Evolutionary conservation across 2,888 invertebrate species (phyloP).

Genomic region (Nomada hirtipes): DNA sequence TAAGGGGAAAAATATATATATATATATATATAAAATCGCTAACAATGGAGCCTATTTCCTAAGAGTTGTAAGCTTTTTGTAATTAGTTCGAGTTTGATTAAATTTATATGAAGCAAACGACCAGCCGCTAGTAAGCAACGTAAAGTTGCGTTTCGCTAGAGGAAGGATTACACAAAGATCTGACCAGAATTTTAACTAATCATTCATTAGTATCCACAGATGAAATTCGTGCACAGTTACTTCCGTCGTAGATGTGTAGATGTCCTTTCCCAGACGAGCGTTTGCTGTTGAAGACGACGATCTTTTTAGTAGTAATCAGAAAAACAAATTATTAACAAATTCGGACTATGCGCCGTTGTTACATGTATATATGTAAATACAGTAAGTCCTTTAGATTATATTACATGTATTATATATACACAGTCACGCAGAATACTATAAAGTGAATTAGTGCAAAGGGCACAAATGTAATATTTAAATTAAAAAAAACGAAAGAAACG

Average conservation of each 20-base stretch:
- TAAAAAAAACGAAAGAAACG: constrained; percentile 74
- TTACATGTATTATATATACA: constrained; percentile 81
- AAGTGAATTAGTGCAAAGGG: constrained; percentile 81
- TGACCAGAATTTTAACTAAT: constrained; percentile 67
- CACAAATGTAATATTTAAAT: constrained; percentile 84
- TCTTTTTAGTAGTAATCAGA: constrained; percentile 61
- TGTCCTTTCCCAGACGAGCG: constrained; percentile 52
- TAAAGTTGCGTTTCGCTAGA: constrained; percentile 30
- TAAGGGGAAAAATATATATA: constrained; percentile 17
- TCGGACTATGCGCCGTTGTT: constrained; percentile 78
- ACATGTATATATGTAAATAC: constrained; percentile 84
- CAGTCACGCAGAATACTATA: constrained; percentile 77
- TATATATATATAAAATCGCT: constrained; percentile 39
- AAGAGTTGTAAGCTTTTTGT: constrained; percentile 73
- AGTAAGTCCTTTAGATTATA: constrained; percentile 82
- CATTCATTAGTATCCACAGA: constrained; percentile 52
- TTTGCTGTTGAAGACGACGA: constrained; percentile 59
- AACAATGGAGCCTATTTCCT: constrained; percentile 70
- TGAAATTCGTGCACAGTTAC: constrained; percentile 61
- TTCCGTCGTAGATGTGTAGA: constrained; percentile 60
- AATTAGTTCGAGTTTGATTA: constrained; percentile 71
- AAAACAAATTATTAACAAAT: constrained; percentile 70
- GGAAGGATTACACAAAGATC: constrained; percentile 62
- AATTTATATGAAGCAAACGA: constrained; percentile 67
- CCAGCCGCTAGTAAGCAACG: constrained; percentile 38